Evolutionary conservation across 2,113 vertebrate species (phyloP).

Genomic region (Halichoerus grypus): DNA sequence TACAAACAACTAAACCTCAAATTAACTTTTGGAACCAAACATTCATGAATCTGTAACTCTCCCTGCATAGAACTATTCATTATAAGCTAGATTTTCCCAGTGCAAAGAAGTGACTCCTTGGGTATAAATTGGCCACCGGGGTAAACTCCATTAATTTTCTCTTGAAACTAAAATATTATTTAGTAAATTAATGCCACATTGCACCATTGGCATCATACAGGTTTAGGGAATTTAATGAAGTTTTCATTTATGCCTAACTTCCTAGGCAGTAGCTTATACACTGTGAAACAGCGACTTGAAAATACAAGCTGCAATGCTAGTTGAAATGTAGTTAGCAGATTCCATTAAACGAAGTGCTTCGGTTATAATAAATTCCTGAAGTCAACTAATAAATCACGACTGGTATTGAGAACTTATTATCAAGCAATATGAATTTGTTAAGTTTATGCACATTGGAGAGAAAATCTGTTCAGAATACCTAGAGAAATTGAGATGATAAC

Average conservation of each 20-base stretch:
- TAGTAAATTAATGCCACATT: neutral
- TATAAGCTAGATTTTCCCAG: neutral
- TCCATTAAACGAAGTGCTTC: constrained; percentile 18
- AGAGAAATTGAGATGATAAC: neutral
- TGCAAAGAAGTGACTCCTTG: neutral
- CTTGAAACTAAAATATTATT: constrained; percentile 8
- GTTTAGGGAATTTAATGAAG: neutral
- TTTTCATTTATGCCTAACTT: constrained; percentile 40
- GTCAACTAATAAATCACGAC: constrained; percentile 48
- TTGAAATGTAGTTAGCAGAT: neutral
- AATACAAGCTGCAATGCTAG: neutral
- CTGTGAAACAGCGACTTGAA: constrained; percentile 2
- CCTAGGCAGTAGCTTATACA: neutral
- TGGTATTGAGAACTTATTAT: neutral
- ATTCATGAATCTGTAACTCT: neutral
- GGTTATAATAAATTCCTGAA: neutral
- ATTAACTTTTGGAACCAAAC: constrained; percentile 25
- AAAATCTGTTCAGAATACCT: neutral
- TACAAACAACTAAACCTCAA: neutral
- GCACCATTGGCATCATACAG: neutral
- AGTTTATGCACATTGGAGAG: neutral
- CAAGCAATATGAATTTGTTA: constrained; percentile 11
- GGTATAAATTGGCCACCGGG: neutral
- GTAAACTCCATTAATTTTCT: constrained; percentile 30
- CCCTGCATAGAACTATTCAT: neutral